Percentiles rank a stretch among this genome's conserved stretches.
These are phyloP conservation scores for Drosophila cognata DNA, from an alignment of 2,888 invertebrate genomes.

Conservation along the genomic window DNA sequence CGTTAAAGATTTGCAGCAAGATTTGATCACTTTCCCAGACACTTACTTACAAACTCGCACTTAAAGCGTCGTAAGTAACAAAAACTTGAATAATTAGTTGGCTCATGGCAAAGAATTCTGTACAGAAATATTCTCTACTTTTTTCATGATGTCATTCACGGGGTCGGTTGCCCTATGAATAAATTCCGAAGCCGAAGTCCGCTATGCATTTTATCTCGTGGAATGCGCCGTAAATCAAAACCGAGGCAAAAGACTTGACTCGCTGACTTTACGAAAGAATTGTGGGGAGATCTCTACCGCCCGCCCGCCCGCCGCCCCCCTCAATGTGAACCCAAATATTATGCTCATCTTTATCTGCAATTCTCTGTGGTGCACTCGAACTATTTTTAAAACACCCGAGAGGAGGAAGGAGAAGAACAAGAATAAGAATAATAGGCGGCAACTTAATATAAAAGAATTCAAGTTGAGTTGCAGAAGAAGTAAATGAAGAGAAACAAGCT, in stretches of 20 bases:
- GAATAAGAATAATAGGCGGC: conserved; percentile 14
- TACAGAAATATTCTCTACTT: conserved; percentile 5
- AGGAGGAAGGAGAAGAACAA: conserved; percentile 29
- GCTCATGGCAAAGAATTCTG: conserved; percentile 31
- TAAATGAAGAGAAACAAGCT: conserved; percentile 5
- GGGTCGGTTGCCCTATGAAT: conserved; percentile 10
- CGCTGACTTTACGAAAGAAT: conserved; percentile 23
- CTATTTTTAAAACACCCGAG: conserved; percentile 42
- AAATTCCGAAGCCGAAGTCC: conserved; percentile 34
- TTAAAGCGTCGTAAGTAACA: too few relatives aligned
- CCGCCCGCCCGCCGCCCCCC: background rate
- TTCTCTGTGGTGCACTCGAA: conserved; percentile 38
- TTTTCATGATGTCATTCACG: conserved; percentile 33
- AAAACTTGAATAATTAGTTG: conserved; percentile 38
- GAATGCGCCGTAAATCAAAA: conserved; percentile 55
- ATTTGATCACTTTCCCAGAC: conserved; percentile 3
- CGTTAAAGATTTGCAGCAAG: background rate
- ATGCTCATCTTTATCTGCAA: conserved; percentile 44
- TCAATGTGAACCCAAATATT: conserved; percentile 22
- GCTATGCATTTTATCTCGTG: conserved; percentile 36
- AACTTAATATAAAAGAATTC: conserved; percentile 17
- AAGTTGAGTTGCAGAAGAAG: conserved; percentile 8
- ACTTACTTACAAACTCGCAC: conserved; percentile 15
- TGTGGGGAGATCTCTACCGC: background rate
- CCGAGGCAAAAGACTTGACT: conserved; percentile 14